Base-by-base conservation (phyloP, 2,888 invertebrate genomes). In the Drosophila bunnanda region DNA sequence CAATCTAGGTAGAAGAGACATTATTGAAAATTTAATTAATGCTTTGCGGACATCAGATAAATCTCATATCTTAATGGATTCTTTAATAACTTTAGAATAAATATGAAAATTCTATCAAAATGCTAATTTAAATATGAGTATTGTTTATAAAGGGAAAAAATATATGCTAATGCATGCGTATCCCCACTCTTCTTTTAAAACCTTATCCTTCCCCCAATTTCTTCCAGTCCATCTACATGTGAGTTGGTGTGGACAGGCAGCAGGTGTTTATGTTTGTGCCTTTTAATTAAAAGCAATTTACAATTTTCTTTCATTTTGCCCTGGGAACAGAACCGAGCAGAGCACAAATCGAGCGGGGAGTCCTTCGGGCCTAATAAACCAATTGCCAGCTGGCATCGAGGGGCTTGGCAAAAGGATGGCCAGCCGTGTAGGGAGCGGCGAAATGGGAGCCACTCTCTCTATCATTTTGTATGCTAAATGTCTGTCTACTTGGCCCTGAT, bases 231-330 rank as follows among this genome's bases (percentile, higher is more conserved):
- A 22, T 38, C 13, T 39, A 32, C 50, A 54, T 55, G 59, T 48
- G 52, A 13, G 57, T 54, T 17, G 52, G 65, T 38, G 58, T 50
- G 59, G 38, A 48, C 58, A 74, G 76, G 85, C 85, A 86, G 85
- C 85, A 86, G 85, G 85, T 86, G 85, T 82, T 87, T 86, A 81
- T 87, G 87, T 83, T 85, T 86, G 85, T 85, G 88, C 86, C 85
- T 89, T 90, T 89, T 89, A 89, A 89, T 89, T 89, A 89, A 89
- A 89, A 90, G 84, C 82, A 80, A 89, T 87, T 87, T 89, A 87
- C 89, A 86, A 86, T 89, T 80, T 82, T 87, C 82, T 80, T 81
- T 83, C 79, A 82, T 88, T 86, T 75, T n/a, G n/a, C 77, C 74
- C 75, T 59, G 61, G 58, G 72, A 75, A 75, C 79, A 69, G 32